Conservation (phyloP, 2,888 invertebrate species). For the Cheilosia impressa region DNA sequence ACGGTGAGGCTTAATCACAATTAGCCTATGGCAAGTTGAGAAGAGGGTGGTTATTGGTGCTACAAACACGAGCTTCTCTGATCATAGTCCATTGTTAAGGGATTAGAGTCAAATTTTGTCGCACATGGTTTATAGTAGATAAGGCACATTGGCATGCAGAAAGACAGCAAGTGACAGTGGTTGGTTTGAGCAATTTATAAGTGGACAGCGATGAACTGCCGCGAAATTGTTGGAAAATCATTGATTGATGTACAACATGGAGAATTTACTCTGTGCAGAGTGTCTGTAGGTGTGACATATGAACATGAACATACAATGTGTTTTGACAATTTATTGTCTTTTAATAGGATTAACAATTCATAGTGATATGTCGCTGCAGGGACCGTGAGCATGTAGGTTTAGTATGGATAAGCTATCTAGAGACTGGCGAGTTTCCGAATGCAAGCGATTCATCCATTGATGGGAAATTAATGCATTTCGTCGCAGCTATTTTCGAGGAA, state of each 20-base stretch:
- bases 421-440: background rate
- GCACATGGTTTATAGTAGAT: constrained; percentile 57
- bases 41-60: background rate
- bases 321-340: constrained; percentile 52
- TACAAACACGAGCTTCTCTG: constrained; percentile 7
- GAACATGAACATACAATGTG: constrained; percentile 25
- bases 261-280: background rate
- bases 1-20: constrained; percentile 62
- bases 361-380: constrained; percentile 12
- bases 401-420: background rate
- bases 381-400: background rate
- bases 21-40: constrained; percentile 37
- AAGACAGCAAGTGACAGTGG: constrained; percentile 9
- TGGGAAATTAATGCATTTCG: background rate
- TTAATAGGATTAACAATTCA: constrained; percentile 48
- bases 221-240: constrained; percentile 4
- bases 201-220: constrained; percentile 2
- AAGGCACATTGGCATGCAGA: constrained; percentile 25
- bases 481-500: background rate
- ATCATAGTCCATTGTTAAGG: constrained; percentile 43
- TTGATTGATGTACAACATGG: constrained; percentile 26
- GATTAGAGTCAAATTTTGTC: constrained; percentile 63
- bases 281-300: constrained; percentile 17
- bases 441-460: background rate
- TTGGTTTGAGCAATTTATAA: constrained; percentile 31